Percentiles rank a stretch among this genome's conserved stretches.
Evolutionary conservation across 1,140 invertebrate species (phyloP).

Genomic region (Lanistes nyassanus): DNA sequence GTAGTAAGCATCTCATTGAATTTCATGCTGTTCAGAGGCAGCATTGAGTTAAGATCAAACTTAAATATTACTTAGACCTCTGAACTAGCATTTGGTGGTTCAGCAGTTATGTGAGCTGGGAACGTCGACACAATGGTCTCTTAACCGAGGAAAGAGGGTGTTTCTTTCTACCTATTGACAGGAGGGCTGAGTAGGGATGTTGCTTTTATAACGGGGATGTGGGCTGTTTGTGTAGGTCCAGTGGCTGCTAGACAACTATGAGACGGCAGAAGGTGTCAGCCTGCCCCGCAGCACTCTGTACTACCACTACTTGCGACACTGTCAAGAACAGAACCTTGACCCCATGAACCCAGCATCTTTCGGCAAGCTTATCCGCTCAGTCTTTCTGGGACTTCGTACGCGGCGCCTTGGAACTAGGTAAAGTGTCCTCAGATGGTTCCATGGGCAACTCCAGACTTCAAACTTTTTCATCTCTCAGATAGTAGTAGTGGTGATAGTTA

Average conservation of each 20-base stretch:
- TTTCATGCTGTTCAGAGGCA: too few species aligned
- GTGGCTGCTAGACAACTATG: conserved; percentile 98
- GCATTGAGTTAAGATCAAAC: too few species aligned
- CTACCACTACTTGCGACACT: conserved; percentile 95
- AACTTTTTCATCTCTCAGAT: too few species aligned
- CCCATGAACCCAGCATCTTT: conserved; percentile 99
- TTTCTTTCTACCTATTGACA: conserved; percentile 38
- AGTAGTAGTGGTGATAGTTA: too few species aligned
- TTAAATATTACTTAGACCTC: too few species aligned
- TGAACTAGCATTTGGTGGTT: too few species aligned
- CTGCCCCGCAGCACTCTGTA: conserved; percentile 95
- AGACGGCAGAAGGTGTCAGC: conserved; percentile 96
- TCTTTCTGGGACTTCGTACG: conserved; percentile 95
- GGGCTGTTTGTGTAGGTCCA: conserved; percentile 78
- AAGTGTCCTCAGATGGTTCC: not conserved
- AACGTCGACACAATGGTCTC: too few species aligned
- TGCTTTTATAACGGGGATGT: conserved; percentile 59
- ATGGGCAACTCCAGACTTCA: too few species aligned
- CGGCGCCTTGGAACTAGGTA: conserved; percentile 91
- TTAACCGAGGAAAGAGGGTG: conserved; percentile 27
- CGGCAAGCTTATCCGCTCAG: conserved; percentile 97
- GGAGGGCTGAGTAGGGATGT: conserved; percentile 43
- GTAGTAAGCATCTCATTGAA: too few species aligned
- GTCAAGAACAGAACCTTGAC: conserved; percentile 92
- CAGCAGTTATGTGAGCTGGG: too few species aligned